A percentile compares a stretch with the other conserved stretches of the same genome.
These are phyloP conservation scores for Clavelina lepadiformis DNA, from an alignment of 23 tunicate genomes.

Conservation along the genomic window DNA sequence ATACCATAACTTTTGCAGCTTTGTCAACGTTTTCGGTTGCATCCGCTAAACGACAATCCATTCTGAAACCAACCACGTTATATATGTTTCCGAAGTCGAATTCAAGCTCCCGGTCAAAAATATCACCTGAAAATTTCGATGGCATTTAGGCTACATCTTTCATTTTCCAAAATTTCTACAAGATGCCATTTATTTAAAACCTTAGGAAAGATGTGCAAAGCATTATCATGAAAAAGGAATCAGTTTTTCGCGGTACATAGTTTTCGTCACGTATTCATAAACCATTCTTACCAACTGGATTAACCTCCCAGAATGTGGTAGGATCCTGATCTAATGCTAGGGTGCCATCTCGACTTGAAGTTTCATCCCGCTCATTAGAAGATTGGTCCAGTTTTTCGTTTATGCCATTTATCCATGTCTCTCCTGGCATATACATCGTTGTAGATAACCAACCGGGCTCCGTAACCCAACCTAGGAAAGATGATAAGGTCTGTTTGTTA, in stretches of 20 bases:
- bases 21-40: constrained; percentile 25
- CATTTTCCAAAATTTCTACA: not conserved
- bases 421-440: constrained; percentile 59
- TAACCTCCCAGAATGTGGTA: constrained; percentile 54
- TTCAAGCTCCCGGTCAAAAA: constrained; percentile 49
- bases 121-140: constrained; percentile 44
- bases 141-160: not conserved
- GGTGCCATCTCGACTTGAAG: constrained; percentile 43
- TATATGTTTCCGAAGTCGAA: constrained; percentile 39
- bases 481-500: too few relatives aligned
- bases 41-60: constrained; percentile 33
- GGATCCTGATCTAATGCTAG: constrained; percentile 39
- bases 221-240: too few relatives aligned
- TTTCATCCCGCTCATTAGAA: constrained; percentile 36
- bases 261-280: too few relatives aligned
- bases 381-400: constrained; percentile 24
- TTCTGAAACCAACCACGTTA: constrained; percentile 27
- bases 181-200: not conserved
- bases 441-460: constrained; percentile 33
- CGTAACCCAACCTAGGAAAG: constrained; percentile 23
- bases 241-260: too few relatives aligned
- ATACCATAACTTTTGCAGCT: constrained; percentile 14
- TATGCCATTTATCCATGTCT: constrained; percentile 37
- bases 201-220: too few relatives aligned
- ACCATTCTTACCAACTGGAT: constrained; percentile 35